Evolutionary conservation across 1,140 invertebrate genomes (phyloP).

Genomic region (Atta colombica): DNA sequence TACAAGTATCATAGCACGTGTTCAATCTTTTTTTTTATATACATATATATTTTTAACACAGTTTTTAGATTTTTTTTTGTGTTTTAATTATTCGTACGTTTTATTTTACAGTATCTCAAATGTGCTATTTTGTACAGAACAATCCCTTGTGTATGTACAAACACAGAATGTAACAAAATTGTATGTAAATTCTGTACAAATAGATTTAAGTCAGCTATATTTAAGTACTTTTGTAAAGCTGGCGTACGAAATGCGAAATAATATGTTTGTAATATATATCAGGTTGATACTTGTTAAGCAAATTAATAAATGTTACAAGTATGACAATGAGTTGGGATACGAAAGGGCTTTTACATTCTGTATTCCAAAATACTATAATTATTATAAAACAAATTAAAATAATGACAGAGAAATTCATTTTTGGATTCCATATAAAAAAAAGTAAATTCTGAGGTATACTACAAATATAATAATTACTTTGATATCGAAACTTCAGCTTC

Average conservation of each 20-base stretch:
- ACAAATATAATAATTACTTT: background rate
- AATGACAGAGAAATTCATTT: background rate
- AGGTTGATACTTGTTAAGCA: constrained; percentile 37
- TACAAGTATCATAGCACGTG: background rate
- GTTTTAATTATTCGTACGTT: background rate
- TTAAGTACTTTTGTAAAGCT: constrained; percentile 65
- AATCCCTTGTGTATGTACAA: background rate
- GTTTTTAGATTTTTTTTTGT: background rate
- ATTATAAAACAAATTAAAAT: background rate
- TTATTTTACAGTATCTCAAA: constrained; percentile 1
- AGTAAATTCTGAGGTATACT: background rate
- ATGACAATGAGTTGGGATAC: background rate
- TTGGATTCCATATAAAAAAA: background rate
- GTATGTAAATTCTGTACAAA: constrained; percentile 34
- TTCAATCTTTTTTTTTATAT: background rate
- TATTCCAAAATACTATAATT: background rate
- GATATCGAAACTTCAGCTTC: background rate
- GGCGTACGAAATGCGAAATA: background rate
- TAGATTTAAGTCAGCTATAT: constrained; percentile 37
- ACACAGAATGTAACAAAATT: background rate
- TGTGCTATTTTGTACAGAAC: constrained; percentile 35
- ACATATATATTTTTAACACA: background rate
- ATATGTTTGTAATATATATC: constrained; percentile 35
- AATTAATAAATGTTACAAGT: constrained; percentile 60
- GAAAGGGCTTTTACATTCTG: background rate